Evolutionary conservation across 2,888 invertebrate species (phyloP), one percentile per base, ranked within the genome.

Genomic region (Biston betularia): DNA sequence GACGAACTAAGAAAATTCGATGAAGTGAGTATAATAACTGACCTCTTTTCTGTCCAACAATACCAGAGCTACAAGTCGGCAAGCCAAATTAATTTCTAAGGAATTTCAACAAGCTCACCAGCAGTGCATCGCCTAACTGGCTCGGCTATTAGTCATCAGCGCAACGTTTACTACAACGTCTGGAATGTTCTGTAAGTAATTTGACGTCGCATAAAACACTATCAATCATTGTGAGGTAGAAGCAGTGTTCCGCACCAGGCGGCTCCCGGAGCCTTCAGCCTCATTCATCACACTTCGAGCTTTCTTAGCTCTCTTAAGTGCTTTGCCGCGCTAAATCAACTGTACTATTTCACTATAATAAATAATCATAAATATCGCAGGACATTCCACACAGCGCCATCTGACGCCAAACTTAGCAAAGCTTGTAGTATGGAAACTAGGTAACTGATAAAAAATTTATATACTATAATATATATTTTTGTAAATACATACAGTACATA

Each of bases 251-350:
- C 87, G 85, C 78, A 77, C 79, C 82, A 81, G 24, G 75, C 80
- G 84, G 82, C 73, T 77, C 74, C 75, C 73, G 73, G 56, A 65
- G 70, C 76, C 76, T 77, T 76, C 82, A 38, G 24, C 78, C 87
- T 87, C 90, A 88, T 92, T 89, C 90, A 92, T 92, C 93, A 92
- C 88, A 90, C 88, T 90, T 89, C 88, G 87, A 90, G 81, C 85
- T 84, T 84, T 70, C 67, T 72, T 63, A 70, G 68, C 64, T 58
- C 69, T 85, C 83, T 83, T 88, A 90, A 92, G 92, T 91, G 89
- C 90, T 88, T 84, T 83, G 84, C 65, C 65, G 65, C 70, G 65
- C 63, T 70, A 33, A 59, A 65, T 63, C 61, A 61, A 71, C 62
- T 68, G 8, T n/a, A 62, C 50, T 60, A 49, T 52, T 64, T 59